Conservation (phyloP, 1,140 invertebrate genomes). For the Drosophila ambigua region DNA sequence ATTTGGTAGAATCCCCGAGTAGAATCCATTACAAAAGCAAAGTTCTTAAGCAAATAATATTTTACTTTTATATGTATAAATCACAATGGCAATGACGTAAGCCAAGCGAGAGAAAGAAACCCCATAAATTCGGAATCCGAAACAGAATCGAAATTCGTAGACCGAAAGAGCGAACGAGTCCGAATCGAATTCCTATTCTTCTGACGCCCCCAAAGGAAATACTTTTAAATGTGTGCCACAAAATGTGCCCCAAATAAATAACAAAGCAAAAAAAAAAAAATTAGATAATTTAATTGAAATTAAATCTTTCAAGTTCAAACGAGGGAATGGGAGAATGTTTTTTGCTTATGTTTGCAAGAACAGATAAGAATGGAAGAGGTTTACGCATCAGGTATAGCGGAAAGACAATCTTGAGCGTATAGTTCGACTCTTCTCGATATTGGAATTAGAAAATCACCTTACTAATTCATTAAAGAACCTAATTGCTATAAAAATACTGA, state of each 20-base stretch:
- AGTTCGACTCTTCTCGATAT: too few species aligned
- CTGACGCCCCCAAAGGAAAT: conserved; percentile 33
- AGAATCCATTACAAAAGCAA: conserved; percentile 58
- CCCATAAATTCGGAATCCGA: conserved; percentile 9
- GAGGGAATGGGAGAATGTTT: too few species aligned
- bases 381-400: too few species aligned
- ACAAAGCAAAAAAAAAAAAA: conserved; percentile 11
- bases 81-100: conserved; percentile 53
- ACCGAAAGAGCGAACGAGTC: too few species aligned
- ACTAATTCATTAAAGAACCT: too few species aligned
- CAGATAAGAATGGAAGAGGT: too few species aligned
- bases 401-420: too few species aligned
- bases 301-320: too few species aligned
- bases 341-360: too few species aligned
- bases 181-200: conserved; percentile 7
- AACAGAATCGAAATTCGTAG: conserved; percentile 22
- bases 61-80: conserved; percentile 23
- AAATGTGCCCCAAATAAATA: conserved; percentile 34
- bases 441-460: too few species aligned
- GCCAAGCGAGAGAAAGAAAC: neutral
- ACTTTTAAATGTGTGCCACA: conserved; percentile 58
- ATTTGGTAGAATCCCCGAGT: conserved; percentile 37
- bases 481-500: too few species aligned
- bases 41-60: conserved; percentile 38
- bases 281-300: conserved; percentile 29